These are phyloP conservation scores for Drosophila kohkoa DNA, from an alignment of 1,140 invertebrate species.

Conservation along the genomic window DNA sequence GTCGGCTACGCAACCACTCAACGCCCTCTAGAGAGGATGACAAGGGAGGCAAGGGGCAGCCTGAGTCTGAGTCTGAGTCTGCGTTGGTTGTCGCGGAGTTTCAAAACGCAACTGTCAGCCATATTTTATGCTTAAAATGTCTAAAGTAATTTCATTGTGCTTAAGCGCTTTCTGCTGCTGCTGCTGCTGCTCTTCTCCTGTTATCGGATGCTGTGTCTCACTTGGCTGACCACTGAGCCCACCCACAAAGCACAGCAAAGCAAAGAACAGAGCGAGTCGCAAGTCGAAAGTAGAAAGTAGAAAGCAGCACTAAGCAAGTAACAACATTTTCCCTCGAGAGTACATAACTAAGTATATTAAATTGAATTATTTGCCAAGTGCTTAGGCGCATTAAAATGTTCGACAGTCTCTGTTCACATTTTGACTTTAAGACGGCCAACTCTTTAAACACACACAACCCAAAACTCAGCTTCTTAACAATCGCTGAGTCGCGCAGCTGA, in stretches of 20 bases:
- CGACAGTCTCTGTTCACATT: neutral
- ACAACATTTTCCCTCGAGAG: slow-evolving; percentile 3
- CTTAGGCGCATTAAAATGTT: slow-evolving; percentile 45
- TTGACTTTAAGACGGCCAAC: slow-evolving; percentile 15
- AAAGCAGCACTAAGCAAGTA: no score
- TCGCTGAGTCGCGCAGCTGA: neutral
- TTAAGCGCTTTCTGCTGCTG: slow-evolving; percentile 50
- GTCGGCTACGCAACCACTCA: slow-evolving; percentile 8
- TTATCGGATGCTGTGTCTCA: slow-evolving; percentile 5
- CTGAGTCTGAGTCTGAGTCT: slow-evolving; percentile 11
- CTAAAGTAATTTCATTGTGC: slow-evolving; percentile 76
- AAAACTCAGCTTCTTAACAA: no score
- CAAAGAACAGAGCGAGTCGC: neutral
- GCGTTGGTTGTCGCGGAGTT: slow-evolving; percentile 32
- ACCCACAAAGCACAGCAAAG: neutral
- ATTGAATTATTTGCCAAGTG: slow-evolving; percentile 63
- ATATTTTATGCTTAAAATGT: slow-evolving; percentile 81
- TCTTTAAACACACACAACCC: slow-evolving; percentile 24
- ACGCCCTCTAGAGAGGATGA: neutral
- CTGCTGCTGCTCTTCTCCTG: slow-evolving; percentile 1
- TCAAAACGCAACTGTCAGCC: slow-evolving; percentile 65
- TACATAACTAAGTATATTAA: slow-evolving; percentile 67
- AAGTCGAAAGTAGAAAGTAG: no score
- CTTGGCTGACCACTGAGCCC: slow-evolving; percentile 43
- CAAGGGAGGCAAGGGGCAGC: no score